Conservation (phyloP, 2,113 vertebrate genomes). For the Apeltes quadracus region DNA sequence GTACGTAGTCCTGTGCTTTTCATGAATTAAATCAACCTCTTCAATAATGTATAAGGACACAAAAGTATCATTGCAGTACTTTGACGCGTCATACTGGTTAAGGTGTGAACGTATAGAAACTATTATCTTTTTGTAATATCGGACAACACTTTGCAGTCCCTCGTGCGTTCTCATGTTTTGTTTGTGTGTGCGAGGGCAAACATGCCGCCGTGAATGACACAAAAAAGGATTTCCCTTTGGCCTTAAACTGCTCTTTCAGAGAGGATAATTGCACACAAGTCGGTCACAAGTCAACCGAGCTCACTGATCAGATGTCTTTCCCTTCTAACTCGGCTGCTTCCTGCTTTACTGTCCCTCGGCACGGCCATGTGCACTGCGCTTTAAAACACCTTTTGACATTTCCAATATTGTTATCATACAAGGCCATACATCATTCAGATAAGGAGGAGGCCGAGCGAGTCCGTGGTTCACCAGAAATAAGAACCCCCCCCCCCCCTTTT, state of each 20-base stretch:
- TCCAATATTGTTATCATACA: slow-evolving; percentile 60
- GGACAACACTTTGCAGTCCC: not conserved
- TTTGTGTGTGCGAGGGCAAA: not conserved
- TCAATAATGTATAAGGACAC: not conserved
- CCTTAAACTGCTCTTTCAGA: slow-evolving; percentile 5
- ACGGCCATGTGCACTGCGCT: slow-evolving; percentile 48
- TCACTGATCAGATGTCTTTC: slow-evolving; percentile 33
- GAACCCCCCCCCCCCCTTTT: slow-evolving; percentile 39
- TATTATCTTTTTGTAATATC: not conserved
- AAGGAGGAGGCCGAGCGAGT: slow-evolving; percentile 31
- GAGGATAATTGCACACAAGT: slow-evolving; percentile 19
- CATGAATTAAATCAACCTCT: not conserved
- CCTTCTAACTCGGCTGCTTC: slow-evolving; percentile 18
- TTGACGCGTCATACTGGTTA: not conserved
- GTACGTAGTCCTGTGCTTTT: not conserved
- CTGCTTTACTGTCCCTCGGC: slow-evolving; percentile 45
- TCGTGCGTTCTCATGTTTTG: not conserved
- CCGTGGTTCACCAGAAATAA: slow-evolving; percentile 28
- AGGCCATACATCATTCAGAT: slow-evolving; percentile 75
- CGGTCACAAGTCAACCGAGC: slow-evolving; percentile 15
- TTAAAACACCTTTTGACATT: slow-evolving; percentile 69
- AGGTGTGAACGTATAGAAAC: not conserved
- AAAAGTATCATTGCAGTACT: not conserved
- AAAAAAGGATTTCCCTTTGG: not conserved
- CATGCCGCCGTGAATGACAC: not conserved